Percentiles rank a stretch among this genome's conserved stretches.
phyloP scores from a whole-genome alignment of 2,113 vertebrate genomes.

The Microtus richardsoni region DNA sequence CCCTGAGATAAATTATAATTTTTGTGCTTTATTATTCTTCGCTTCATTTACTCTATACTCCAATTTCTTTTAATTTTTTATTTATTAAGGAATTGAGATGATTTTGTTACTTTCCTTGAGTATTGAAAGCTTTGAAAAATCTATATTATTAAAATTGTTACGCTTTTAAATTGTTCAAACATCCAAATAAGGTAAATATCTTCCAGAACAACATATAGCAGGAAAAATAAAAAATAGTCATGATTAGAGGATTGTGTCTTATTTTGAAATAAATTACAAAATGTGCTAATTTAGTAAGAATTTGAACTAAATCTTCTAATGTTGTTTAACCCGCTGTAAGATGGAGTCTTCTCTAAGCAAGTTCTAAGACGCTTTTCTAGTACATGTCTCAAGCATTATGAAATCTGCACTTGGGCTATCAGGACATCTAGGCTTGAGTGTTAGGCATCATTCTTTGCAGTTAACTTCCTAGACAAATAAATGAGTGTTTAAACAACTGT shows the following conservation, averaged over 20 bases:
- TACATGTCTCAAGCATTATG: not conserved
- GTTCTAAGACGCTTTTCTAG: not conserved
- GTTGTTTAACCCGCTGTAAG: not conserved
- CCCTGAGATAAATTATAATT: not conserved
- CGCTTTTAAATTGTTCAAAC: not conserved
- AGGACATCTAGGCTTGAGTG: not conserved
- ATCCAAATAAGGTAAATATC: constrained; percentile 25
- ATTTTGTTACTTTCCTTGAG: not conserved
- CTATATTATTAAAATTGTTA: not conserved
- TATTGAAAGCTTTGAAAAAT: not conserved
- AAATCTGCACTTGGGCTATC: not conserved
- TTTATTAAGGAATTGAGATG: not conserved
- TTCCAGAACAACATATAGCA: not conserved
- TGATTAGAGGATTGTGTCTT: not conserved
- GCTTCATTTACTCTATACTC: not conserved
- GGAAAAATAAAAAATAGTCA: not conserved
- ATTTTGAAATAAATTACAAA: not conserved
- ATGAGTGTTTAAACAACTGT: constrained; percentile 56
- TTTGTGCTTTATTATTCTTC: constrained; percentile 18
- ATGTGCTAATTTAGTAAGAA: not conserved
- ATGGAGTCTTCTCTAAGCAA: not conserved
- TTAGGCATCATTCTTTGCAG: not conserved
- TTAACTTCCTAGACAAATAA: constrained; percentile 70
- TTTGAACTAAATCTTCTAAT: not conserved
- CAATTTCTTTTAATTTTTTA: not conserved